phyloP scores from a whole-genome alignment of 2,113 vertebrate species.

The Dicerorhinus sumatrensis region DNA sequence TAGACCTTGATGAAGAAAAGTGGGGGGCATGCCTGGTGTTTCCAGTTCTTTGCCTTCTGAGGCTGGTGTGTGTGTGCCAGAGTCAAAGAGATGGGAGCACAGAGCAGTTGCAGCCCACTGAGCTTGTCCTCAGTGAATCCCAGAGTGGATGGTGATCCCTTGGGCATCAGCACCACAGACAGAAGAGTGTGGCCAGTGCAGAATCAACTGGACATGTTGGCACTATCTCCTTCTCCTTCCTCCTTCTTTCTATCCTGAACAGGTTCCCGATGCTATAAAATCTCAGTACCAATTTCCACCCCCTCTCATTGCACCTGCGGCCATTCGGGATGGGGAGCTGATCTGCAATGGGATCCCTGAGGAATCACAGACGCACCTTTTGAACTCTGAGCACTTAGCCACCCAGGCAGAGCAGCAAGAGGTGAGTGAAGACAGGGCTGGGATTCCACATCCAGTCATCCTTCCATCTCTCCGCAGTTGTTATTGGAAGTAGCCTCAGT shows the following conservation, averaged over 20 bases:
- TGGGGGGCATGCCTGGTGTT: neutral
- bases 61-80: neutral
- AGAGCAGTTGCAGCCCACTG: neutral
- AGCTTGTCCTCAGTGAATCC: neutral
- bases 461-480: neutral
- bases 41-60: conserved; percentile 23
- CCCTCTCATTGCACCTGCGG: conserved; percentile 92
- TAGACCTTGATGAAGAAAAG: conserved; percentile 51
- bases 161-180: neutral
- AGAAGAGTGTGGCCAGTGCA: neutral
- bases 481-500: conserved; percentile 35
- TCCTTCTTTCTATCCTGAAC: conserved; percentile 64
- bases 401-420: conserved; percentile 96
- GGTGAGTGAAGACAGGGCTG: conserved; percentile 88
- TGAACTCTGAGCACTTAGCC: conserved; percentile 93
- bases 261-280: conserved; percentile 99
- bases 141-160: neutral
- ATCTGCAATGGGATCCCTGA: conserved; percentile 94
- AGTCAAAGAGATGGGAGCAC: neutral
- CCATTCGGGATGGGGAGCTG: conserved; percentile 95
- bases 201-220: neutral
- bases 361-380: conserved; percentile 89
- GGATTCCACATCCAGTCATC: conserved; percentile 49
- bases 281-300: conserved; percentile 96
- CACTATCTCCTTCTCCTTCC: conserved; percentile 67